Evolutionary conservation across 2,797 vertebrate genomes (phyloP).

Genomic region (Scyliorhinus canicula): DNA sequence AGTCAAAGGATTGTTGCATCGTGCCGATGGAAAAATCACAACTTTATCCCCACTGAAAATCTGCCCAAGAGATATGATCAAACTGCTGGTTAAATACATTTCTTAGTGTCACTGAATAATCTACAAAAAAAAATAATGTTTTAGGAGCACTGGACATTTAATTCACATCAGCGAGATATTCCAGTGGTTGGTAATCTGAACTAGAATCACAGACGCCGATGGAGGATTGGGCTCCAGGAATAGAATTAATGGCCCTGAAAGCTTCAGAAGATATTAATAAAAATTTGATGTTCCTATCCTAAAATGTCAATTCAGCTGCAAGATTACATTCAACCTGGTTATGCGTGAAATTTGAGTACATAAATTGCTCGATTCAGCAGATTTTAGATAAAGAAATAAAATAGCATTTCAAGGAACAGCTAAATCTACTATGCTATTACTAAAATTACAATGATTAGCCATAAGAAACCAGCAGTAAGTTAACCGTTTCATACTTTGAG

Average conservation of each 20-base stretch:
- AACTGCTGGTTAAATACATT: not conserved
- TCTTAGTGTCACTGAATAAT: not conserved
- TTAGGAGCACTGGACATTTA: not conserved
- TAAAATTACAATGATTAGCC: not conserved
- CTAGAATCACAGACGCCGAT: not conserved
- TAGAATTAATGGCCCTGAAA: not conserved
- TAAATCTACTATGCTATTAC: not conserved
- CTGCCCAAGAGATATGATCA: not conserved
- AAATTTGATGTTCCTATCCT: not conserved
- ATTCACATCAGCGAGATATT: not conserved
- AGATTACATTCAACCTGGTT: not conserved
- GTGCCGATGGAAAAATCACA: not conserved
- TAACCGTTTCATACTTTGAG: not conserved
- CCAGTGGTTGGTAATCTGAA: not conserved
- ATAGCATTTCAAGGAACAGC: not conserved
- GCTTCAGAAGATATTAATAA: not conserved
- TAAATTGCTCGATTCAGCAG: not conserved
- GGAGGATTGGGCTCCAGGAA: not conserved
- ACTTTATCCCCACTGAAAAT: not conserved
- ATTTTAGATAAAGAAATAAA: not conserved
- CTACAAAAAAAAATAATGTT: not conserved
- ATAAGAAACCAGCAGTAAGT: not conserved
- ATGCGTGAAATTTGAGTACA: not conserved
- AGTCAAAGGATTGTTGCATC: not conserved
- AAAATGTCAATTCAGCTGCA: not conserved